Evolutionary conservation across 2,113 vertebrate species (phyloP).

Genomic region (Balaeniceps rex): DNA sequence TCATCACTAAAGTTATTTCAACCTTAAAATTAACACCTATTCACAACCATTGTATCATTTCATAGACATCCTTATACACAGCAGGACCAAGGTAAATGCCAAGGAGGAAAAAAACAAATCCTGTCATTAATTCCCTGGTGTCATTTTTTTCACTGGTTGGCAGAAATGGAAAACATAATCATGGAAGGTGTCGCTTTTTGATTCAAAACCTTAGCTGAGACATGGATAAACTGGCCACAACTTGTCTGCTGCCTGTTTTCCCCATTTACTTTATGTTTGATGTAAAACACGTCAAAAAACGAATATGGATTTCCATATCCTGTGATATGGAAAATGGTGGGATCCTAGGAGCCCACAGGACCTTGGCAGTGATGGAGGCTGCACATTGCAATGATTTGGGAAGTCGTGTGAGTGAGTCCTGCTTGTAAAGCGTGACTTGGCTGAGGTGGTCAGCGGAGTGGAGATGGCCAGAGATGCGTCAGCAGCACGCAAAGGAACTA

Average conservation of each 20-base stretch:
- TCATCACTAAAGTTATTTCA: background rate
- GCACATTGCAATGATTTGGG: background rate
- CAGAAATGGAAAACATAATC: background rate
- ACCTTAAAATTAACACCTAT: background rate
- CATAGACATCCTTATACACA: background rate
- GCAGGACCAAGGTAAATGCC: background rate
- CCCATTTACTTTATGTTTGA: background rate
- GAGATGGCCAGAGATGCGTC: no score
- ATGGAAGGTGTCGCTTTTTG: background rate
- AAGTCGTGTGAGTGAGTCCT: background rate
- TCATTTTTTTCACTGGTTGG: background rate
- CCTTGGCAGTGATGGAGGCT: background rate
- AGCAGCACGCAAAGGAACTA: background rate
- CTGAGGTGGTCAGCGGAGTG: background rate
- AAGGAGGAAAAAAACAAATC: background rate
- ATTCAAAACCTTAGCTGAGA: background rate
- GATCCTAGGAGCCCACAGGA: background rate
- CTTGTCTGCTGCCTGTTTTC: background rate
- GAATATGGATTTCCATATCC: background rate
- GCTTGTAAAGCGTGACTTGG: background rate
- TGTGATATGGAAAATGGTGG: background rate
- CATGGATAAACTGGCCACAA: background rate
- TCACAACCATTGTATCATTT: background rate
- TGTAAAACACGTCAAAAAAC: background rate
- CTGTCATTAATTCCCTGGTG: background rate